Base-by-base conservation (phyloP, 2,888 invertebrate species). In the Machimus atricapillus region DNA sequence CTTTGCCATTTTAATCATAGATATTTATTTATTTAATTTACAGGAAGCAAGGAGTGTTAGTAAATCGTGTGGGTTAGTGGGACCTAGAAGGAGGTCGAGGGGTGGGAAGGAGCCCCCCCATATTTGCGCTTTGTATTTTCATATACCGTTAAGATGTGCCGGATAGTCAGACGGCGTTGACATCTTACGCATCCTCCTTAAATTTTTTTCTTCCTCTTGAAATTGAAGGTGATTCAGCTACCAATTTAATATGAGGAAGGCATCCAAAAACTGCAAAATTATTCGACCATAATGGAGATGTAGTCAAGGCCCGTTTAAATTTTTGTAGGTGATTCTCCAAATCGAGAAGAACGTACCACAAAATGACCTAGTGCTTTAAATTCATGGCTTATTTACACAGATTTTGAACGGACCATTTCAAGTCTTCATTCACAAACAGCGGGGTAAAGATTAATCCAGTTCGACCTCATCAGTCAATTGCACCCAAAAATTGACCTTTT, bases 171-270 rank as follows among this genome's bases (percentile, higher is more conserved):
- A n/a, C n/a, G n/a, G n/a, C n/a, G n/a, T n/a, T n/a, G n/a, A n/a
- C n/a, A n/a, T n/a, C n/a, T n/a, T n/a, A n/a, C n/a, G n/a, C n/a
- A n/a, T n/a, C n/a, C n/a, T n/a, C n/a, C n/a, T n/a, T n/a, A 81
- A 19, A 56, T 16, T 52, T 52, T 27, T 66, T 66, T 66, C 12
- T 66, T 31, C 56, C 56, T 27, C 52, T 81, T 52, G 52, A 52
- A 81, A 52, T n/a, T 34, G 56, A 81, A 81, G 52, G 81, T 81
- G 27, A 81, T 23, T 81, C 56, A 81, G 52, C 31, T 81, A 31
- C 46, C 56, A 46, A 27, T 81, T 81, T 56, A n/a, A 31, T 31
- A 81, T 16, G 16, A 56, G 81, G 81, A 52, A 81, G 81, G 31
- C 56, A 81, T 81, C 52, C 43, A 66, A 66, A 34, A 66, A 66